These are phyloP conservation scores for Bos indicus DNA, from an alignment of 2,113 vertebrate genomes.

Conservation along the genomic window DNA sequence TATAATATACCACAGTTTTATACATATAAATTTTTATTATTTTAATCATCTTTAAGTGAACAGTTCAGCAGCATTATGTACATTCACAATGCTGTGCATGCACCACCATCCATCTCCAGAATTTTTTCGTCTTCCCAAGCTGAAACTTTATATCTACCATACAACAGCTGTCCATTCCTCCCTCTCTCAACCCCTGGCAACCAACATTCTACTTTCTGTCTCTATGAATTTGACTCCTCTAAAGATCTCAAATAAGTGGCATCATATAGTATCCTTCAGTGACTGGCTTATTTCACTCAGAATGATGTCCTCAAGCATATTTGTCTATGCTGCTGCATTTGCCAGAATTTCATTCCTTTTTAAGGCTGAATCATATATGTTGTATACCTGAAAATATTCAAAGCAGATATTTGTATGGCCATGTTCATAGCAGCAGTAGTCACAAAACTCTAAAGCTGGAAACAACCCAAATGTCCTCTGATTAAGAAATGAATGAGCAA, in stretches of 20 bases:
- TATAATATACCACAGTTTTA: neutral
- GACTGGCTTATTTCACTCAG: neutral
- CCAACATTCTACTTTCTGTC: neutral
- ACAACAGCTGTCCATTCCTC: neutral
- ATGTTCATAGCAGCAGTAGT: neutral
- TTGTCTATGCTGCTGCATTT: neutral
- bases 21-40: neutral
- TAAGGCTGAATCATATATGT: neutral
- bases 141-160: neutral
- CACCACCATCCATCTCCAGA: neutral
- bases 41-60: neutral
- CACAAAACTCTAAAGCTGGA: neutral
- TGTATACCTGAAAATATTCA: neutral
- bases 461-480: neutral
- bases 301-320: neutral
- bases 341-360: neutral
- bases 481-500: neutral
- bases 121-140: neutral
- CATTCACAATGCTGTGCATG: neutral
- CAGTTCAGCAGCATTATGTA: neutral
- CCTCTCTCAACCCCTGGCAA: neutral
- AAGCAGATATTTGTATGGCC: neutral
- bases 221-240: neutral
- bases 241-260: neutral
- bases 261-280: neutral